A percentile compares a stretch with the other conserved stretches of the same genome.
These are phyloP conservation scores for Notolepis coatsorum DNA, from an alignment of 2,797 vertebrate species.

Conservation along the genomic window DNA sequence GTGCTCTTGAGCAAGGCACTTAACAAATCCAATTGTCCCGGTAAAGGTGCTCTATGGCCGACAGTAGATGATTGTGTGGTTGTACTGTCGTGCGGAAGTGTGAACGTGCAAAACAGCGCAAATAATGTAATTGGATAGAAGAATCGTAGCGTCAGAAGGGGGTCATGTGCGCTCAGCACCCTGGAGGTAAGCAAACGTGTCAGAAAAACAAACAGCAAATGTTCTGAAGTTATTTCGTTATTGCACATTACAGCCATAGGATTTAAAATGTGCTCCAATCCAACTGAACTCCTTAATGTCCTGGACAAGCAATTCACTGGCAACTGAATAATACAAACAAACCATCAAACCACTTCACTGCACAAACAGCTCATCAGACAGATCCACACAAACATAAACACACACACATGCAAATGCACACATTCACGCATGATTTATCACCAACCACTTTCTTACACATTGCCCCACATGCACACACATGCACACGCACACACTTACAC, in stretches of 20 bases:
- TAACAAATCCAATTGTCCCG: neutral
- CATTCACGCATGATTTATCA: slow-evolving; percentile 12
- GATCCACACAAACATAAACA: neutral
- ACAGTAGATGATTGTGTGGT: neutral
- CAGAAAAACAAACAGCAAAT: slow-evolving; percentile 15
- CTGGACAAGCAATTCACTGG: slow-evolving; percentile 45
- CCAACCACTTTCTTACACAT: slow-evolving; percentile 29
- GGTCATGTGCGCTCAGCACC: slow-evolving; percentile 37
- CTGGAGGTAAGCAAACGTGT: slow-evolving; percentile 44
- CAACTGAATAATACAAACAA: slow-evolving; percentile 57
- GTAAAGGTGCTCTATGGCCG: too few relatives aligned
- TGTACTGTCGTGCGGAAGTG: neutral
- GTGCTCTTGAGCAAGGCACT: neutral
- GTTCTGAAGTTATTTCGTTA: slow-evolving; percentile 17
- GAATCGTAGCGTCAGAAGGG: too few relatives aligned
- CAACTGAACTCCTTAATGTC: slow-evolving; percentile 40
- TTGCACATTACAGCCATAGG: slow-evolving; percentile 38
- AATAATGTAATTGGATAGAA: too few relatives aligned
- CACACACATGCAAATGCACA: neutral
- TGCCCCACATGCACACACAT: slow-evolving; percentile 9
- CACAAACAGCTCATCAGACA: slow-evolving; percentile 52
- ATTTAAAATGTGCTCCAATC: slow-evolving; percentile 41
- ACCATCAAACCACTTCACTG: slow-evolving; percentile 49
- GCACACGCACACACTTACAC: slow-evolving; percentile 40
- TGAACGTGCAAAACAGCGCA: slow-evolving; percentile 10